Base-by-base conservation (phyloP, 2,797 vertebrate species). In the Brotula barbata region DNA sequence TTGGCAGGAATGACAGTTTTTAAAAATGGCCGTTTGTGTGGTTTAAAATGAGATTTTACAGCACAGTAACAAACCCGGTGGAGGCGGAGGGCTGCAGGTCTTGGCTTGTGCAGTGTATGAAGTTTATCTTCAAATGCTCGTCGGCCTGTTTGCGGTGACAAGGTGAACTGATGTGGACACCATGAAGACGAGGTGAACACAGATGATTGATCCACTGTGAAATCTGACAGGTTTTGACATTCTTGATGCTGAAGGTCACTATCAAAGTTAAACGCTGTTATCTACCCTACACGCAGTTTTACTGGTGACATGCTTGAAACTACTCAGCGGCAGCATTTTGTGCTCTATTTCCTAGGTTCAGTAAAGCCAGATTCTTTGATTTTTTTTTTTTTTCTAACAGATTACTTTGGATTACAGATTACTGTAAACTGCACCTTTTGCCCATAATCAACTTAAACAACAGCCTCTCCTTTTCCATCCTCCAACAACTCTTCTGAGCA, bases 191-290 rank as follows among this genome's bases (percentile, higher is more conserved):
- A 42, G 47, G 53, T 49, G 51, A 55, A 69, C 65, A 82, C 57
- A 64, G 59, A 8, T 65, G 70, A 62, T 31, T 37, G 63, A 25
- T 56, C 42, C 53, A 20, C 19, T 11, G 46, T 64, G 54, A 61
- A 42, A 54, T 62, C 64, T 71, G 15, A 2, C 9, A 50, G 58
- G 60, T 47, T 74, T 58, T 64, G 58, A 50, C 71, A 19, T 58
- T 82, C 49, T 54, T 48, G 23, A 41, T 36, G 60, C 69, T 68
- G 80, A 87, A 89, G 84, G 87, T 87, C 85, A 87, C 83, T 84
- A 85, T 88, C 68, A 84, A 23, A 71, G 47, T 51, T 51, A 55
- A 58, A 64, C 12, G 62, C 31, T 33, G 31, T 33, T 33, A 43
- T 14, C 61, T 46, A 2, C 61, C 40, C 43, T 63, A 37, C 48